Evolutionary conservation across 2,113 vertebrate species (phyloP).

Genomic region (Nipponia nippon): DNA sequence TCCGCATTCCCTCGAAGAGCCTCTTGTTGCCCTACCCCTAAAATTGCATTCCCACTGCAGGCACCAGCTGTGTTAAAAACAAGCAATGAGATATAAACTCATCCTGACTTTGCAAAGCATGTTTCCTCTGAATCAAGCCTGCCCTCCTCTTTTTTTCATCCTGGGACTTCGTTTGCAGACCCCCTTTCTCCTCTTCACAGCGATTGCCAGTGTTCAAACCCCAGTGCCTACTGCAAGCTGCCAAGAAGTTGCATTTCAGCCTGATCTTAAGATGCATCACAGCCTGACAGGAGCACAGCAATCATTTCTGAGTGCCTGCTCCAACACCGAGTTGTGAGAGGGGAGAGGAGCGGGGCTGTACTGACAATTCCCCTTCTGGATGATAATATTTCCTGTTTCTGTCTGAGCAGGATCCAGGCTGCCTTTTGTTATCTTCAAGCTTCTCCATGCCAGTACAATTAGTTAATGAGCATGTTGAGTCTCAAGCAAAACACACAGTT

Average conservation of each 20-base stretch:
- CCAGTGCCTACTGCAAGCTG: not conserved
- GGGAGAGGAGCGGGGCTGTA: not conserved
- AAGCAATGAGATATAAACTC: not conserved
- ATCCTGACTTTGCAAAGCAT: not conserved
- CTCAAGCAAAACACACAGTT: not conserved
- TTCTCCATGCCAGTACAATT: slow-evolving; percentile 1
- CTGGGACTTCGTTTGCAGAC: not conserved
- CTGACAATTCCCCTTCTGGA: not conserved
- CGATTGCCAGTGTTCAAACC: not conserved
- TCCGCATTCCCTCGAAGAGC: accelerated
- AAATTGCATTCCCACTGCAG: not conserved
- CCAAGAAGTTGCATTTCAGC: not conserved
- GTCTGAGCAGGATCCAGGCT: not conserved
- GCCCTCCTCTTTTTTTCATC: not conserved
- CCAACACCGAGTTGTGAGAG: accelerated
- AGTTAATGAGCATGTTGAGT: not conserved
- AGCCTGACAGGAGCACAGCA: not conserved
- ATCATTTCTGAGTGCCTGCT: not conserved
- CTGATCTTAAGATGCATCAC: not conserved
- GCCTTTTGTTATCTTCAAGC: not conserved
- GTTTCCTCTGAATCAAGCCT: not conserved
- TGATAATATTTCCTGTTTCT: not conserved
- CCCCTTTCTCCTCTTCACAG: not conserved
- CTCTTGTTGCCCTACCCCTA: not conserved
- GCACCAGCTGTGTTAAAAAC: not conserved